phyloP scores from a whole-genome alignment of 2,113 vertebrate genomes.

The Tursiops truncatus region DNA sequence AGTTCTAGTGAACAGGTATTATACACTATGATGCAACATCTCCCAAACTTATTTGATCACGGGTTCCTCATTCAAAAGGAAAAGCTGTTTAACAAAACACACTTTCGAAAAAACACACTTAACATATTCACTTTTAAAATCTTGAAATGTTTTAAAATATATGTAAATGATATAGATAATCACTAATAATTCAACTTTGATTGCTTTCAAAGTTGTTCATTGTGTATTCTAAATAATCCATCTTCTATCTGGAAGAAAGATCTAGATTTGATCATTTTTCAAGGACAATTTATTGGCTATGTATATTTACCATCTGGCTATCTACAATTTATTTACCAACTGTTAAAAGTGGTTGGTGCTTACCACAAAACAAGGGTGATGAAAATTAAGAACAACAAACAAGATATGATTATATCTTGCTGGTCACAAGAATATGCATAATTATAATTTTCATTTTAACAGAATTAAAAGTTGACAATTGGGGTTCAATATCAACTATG shows the following conservation, averaged over 20 bases:
- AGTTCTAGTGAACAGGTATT: not conserved
- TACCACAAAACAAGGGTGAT: not conserved
- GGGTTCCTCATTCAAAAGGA: not conserved
- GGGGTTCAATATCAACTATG: not conserved
- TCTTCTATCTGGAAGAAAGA: not conserved
- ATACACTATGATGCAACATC: not conserved
- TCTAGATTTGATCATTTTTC: slow-evolving; percentile 1
- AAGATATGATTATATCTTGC: not conserved
- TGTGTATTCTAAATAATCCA: not conserved
- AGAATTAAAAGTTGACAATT: not conserved
- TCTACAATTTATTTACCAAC: not conserved
- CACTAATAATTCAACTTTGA: not conserved
- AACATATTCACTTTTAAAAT: slow-evolving; percentile 39
- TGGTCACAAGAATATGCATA: not conserved
- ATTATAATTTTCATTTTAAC: not conserved
- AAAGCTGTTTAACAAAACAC: not conserved
- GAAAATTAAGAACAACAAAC: slow-evolving; percentile 28
- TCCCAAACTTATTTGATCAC: not conserved
- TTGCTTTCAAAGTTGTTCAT: not conserved
- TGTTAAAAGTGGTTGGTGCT: not conserved
- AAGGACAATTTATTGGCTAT: not conserved
- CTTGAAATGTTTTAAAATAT: not conserved
- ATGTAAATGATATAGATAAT: not conserved
- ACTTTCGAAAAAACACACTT: not conserved
- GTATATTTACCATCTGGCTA: not conserved